Percentiles rank a stretch among this genome's conserved stretches.
Evolutionary conservation across 2,113 vertebrate species (phyloP).

Genomic region (Hemibates koningsi): DNA sequence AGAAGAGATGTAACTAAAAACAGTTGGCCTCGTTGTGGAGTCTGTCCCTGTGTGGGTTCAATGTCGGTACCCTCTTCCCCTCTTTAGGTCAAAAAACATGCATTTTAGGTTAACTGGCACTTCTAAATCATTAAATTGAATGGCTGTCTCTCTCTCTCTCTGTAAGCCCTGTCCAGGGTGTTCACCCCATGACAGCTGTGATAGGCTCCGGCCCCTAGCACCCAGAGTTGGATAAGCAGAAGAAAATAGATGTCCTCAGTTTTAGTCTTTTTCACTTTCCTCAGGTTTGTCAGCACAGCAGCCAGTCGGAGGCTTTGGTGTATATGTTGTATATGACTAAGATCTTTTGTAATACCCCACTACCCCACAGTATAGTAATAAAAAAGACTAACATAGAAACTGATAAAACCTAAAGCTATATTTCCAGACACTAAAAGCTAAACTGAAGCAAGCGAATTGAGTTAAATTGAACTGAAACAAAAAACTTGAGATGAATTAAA

Average conservation of each 20-base stretch:
- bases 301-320: neutral
- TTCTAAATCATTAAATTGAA: neutral
- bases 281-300: neutral
- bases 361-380: neutral
- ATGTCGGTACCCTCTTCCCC: neutral
- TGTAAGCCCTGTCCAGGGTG: neutral
- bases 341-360: neutral
- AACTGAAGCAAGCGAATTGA: neutral
- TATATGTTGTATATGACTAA: neutral
- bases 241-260: neutral
- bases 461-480: neutral
- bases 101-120: neutral
- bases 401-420: neutral
- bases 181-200: neutral
- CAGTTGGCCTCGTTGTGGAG: neutral
- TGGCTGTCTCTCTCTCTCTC: neutral
- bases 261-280: neutral
- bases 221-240: neutral
- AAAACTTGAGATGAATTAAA: neutral
- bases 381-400: neutral
- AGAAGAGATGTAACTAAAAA: neutral
- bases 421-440: neutral
- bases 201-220: neutral
- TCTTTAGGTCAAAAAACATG: neutral
- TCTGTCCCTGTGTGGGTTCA: neutral